Evolutionary conservation across 2,113 vertebrate genomes (phyloP), one percentile per base, ranked within the genome.

Genomic region (Stomatorhinus ivindoensis): DNA sequence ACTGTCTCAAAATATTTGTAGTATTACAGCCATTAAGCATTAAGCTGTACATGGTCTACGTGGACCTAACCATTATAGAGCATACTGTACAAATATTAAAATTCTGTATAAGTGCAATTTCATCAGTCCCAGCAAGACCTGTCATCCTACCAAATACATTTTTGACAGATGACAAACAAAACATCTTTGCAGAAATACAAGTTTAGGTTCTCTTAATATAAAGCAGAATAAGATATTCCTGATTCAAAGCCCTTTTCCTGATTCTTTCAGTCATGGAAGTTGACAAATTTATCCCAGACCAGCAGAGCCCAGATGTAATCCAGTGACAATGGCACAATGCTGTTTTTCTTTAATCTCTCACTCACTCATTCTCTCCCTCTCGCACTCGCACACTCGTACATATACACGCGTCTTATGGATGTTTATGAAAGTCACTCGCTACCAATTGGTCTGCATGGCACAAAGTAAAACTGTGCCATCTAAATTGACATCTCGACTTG

Each of bases 101-200:
- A 50, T 86, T 86, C 47, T 87, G 46, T 90, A 91, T 90, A 92
- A 91, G 93, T 93, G 93, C 93, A 92, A 92, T 92, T 73, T 80
- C 88, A 89, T 91, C 88, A 80, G 89, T 89, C 85, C 92, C 89
- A 90, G 89, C 35, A 27, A 84, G 89, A 91, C 89, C 65, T 85
- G 76, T 90, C 89, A 89, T 89, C 47, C 88, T 69, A 87, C 83
- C 89, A 89, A 88, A 89, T 21, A 88, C 90, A 61, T 87, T 90
- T 47, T 27, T 84, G 82, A 91, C 51, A 89, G 87, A 92, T 89
- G 90, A 92, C 92, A 93, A 93, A 93, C 92, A 86, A 90, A 90
- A 92, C 89, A 89, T 90, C 91, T 91, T 90, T 92, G 91, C 91
- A 93, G 93, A 93, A 93, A 93, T 93, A 93, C 35, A 80, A 19